phyloP scores from a whole-genome alignment of 2,113 vertebrate species.

The Hassar affinis region DNA sequence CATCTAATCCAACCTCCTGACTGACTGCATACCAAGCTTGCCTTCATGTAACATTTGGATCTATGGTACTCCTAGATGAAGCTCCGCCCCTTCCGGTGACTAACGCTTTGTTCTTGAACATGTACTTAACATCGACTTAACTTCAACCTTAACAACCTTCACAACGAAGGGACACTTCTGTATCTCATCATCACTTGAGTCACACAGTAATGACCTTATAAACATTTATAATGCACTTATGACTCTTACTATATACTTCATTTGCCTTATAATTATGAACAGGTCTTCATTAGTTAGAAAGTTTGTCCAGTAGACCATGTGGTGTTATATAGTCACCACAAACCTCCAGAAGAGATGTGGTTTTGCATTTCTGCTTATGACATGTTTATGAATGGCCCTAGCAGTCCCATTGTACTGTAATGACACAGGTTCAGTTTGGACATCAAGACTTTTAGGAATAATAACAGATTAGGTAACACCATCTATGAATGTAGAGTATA shows the following conservation, averaged over 20 bases:
- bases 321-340: background rate
- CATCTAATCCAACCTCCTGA: too few species aligned
- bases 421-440: background rate
- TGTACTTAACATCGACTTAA: too few species aligned
- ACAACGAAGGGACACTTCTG: background rate
- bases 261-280: background rate
- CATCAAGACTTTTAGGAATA: background rate
- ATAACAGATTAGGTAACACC: background rate
- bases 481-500: background rate
- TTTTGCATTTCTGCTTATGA: background rate
- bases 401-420: background rate
- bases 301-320: background rate
- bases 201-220: background rate
- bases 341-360: too few species aligned
- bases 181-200: background rate
- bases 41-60: too few species aligned
- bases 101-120: background rate
- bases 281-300: background rate
- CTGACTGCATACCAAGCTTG: too few species aligned
- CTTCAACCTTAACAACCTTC: too few species aligned
- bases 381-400: background rate
- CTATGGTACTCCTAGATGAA: too few species aligned
- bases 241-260: background rate
- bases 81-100: too few species aligned
- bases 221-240: background rate